Conservation (phyloP, 2,888 invertebrate genomes). For the Pardosa pseudoannulata region DNA sequence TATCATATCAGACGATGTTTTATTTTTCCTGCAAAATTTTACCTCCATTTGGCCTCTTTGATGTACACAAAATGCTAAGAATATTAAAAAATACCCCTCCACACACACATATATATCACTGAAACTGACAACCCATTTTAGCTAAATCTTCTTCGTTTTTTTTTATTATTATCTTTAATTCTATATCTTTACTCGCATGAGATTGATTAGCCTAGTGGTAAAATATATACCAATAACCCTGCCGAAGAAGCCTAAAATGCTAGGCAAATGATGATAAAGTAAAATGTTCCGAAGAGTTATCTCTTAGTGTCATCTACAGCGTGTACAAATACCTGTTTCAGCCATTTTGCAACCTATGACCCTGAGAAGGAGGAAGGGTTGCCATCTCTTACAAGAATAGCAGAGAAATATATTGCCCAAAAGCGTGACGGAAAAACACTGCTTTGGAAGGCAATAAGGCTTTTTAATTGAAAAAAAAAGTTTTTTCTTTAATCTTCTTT, state of each 20-base stretch:
- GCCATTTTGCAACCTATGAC: slow-evolving; percentile 21
- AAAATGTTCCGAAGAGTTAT: slow-evolving; percentile 24
- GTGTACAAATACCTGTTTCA: slow-evolving; percentile 28
- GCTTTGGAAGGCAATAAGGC: too few species aligned
- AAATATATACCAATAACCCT: slow-evolving; percentile 20
- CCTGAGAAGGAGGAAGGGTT: not conserved
- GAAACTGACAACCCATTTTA: not conserved
- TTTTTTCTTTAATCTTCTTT: too few species aligned
- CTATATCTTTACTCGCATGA: not conserved
- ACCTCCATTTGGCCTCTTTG: too few species aligned
- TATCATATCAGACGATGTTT: too few species aligned
- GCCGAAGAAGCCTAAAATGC: slow-evolving; percentile 17
- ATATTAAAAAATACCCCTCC: not conserved
- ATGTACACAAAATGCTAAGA: too few species aligned
- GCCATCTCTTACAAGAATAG: not conserved
- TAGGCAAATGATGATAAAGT: slow-evolving; percentile 32
- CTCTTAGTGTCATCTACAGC: slow-evolving; percentile 16
- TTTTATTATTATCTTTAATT: too few species aligned
- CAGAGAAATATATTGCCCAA: not conserved
- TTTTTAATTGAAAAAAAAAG: too few species aligned
- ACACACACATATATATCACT: not conserved
- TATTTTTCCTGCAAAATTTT: too few species aligned
- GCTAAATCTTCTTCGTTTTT: not conserved
- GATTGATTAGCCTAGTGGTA: slow-evolving; percentile 12
- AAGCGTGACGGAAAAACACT: not conserved